Percentiles rank a stretch among this genome's conserved stretches.
Conservation (phyloP, 1,140 invertebrate genomes). For the Trichonephila clavata region DNA sequence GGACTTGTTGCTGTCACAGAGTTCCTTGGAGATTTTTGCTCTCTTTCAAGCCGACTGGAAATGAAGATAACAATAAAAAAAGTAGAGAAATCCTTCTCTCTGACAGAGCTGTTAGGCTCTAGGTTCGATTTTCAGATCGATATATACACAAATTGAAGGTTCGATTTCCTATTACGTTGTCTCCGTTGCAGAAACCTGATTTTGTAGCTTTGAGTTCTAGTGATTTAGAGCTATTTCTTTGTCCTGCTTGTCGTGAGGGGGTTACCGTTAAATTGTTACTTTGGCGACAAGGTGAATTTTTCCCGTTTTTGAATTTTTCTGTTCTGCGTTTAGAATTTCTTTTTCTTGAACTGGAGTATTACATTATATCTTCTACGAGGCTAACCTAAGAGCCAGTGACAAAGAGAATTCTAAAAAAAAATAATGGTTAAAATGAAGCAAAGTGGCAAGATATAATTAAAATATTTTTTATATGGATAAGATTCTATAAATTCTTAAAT, state of each 20-base stretch:
- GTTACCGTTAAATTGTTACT: slow-evolving; percentile 50
- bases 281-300: slow-evolving; percentile 20
- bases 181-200: slow-evolving; percentile 62
- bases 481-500: no score
- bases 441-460: no score
- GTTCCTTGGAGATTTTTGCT: slow-evolving; percentile 47
- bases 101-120: slow-evolving; percentile 27
- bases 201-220: slow-evolving; percentile 66
- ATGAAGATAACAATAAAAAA: slow-evolving; percentile 18
- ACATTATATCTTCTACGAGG: no score
- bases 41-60: slow-evolving; percentile 23
- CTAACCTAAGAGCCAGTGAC: no score
- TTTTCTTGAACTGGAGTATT: background rate
- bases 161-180: slow-evolving; percentile 74
- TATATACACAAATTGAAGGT: slow-evolving; percentile 73
- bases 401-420: no score
- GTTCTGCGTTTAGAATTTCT: background rate
- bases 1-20: slow-evolving; percentile 29
- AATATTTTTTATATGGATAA: no score
- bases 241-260: slow-evolving; percentile 31
- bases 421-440: no score
- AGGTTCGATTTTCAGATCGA: slow-evolving; percentile 71
- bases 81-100: slow-evolving; percentile 5
- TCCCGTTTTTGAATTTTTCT: background rate
- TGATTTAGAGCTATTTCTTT: slow-evolving; percentile 72